phyloP scores from a whole-genome alignment of 2,797 vertebrate genomes.

The Pseudomugil gertrudae region DNA sequence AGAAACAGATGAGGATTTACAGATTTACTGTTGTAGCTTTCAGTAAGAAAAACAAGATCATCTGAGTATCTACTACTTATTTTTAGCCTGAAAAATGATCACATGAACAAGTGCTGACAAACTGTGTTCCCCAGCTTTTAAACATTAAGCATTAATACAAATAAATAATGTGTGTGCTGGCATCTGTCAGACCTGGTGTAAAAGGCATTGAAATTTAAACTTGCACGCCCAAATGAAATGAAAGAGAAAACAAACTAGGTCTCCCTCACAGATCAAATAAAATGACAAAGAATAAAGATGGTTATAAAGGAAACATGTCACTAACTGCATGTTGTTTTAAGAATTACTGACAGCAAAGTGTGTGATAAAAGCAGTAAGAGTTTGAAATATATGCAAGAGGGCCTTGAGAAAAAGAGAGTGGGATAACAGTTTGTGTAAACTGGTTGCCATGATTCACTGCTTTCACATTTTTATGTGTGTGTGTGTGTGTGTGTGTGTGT shows the following conservation, averaged over 20 bases:
- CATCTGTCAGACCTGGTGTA: constrained; percentile 26
- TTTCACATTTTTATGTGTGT: constrained; percentile 1
- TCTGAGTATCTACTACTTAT: constrained; percentile 24
- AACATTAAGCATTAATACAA: constrained; percentile 11
- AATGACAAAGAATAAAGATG: constrained; percentile 40
- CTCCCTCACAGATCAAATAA: constrained; percentile 29
- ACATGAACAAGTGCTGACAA: constrained; percentile 41
- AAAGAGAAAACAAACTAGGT: constrained; percentile 23
- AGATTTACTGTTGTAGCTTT: constrained; percentile 14
- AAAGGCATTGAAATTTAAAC: constrained; percentile 55
- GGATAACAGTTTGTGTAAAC: constrained; percentile 7
- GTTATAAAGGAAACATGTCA: constrained; percentile 27
- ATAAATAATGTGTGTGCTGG: constrained; percentile 22
- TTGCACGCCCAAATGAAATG: constrained; percentile 13
- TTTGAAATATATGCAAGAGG: constrained; percentile 30
- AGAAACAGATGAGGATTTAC: not conserved
- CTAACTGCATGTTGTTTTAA: constrained; percentile 37
- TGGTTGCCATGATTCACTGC: constrained; percentile 1
- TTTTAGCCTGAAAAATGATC: constrained; percentile 11
- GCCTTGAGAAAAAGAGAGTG: constrained; percentile 9
- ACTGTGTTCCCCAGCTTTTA: not conserved
- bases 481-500: not conserved
- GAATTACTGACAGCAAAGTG: constrained; percentile 64
- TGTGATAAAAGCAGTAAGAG: constrained; percentile 32
- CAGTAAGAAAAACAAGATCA: constrained; percentile 18